phyloP scores from a whole-genome alignment of 2,797 vertebrate species.

The Pachyuromys duprasi region DNA sequence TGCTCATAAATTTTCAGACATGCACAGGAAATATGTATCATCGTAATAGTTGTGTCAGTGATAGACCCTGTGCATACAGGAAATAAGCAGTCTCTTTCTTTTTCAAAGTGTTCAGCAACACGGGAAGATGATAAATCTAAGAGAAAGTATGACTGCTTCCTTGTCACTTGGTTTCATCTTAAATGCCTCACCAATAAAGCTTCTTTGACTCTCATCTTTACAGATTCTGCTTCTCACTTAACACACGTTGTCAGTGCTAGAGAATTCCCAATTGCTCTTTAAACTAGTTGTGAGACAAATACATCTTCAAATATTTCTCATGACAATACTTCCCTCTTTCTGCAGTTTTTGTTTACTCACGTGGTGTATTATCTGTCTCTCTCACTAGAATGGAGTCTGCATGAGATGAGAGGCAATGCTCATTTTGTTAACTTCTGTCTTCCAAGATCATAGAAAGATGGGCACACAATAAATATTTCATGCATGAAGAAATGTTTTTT shows the following conservation, averaged over 20 bases:
- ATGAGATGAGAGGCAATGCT: not conserved
- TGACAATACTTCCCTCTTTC: not conserved
- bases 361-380: not conserved
- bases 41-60: not conserved
- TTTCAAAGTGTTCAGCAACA: not conserved
- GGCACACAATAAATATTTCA: not conserved
- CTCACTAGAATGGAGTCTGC: not conserved
- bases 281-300: not conserved
- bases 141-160: not conserved
- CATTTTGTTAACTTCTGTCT: not conserved
- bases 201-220: not conserved
- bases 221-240: not conserved
- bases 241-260: not conserved
- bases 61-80: not conserved
- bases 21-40: not conserved
- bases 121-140: not conserved
- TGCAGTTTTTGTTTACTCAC: not conserved
- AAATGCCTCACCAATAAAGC: not conserved
- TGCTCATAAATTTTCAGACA: not conserved
- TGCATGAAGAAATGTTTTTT: not conserved
- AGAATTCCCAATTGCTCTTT: slow-evolving; percentile 20
- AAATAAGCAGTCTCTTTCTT: not conserved
- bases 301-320: not conserved
- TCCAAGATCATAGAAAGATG: not conserved
- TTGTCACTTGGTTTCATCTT: not conserved